Conservation (phyloP, 2,113 vertebrate species). For the Orthonyx spaldingii region DNA sequence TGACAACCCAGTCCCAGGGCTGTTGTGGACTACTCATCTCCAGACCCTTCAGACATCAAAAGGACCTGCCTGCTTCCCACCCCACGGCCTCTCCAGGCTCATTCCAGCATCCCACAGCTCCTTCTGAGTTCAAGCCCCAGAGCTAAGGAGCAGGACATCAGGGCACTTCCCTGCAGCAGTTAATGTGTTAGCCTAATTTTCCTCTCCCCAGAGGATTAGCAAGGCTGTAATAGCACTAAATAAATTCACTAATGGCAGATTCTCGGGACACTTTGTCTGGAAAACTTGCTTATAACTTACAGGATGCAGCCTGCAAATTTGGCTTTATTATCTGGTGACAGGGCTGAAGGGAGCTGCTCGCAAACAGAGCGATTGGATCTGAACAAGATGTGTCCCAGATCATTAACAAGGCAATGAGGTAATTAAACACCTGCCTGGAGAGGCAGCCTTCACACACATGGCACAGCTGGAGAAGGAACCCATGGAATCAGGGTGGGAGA, state of each 20-base stretch:
- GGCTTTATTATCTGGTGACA: not conserved
- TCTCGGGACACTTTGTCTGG: slow-evolving; percentile 36
- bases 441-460: not conserved
- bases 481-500: not conserved
- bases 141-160: not conserved
- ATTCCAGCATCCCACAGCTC: not conserved
- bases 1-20: not conserved
- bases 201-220: slow-evolving; percentile 28
- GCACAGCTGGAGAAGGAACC: not conserved
- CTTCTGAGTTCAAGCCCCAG: not conserved
- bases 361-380: not conserved
- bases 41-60: slow-evolving; percentile 47
- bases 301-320: not conserved
- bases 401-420: not conserved
- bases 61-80: not conserved
- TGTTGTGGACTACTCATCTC: not conserved
- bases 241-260: slow-evolving; percentile 14
- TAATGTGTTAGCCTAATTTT: not conserved
- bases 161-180: not conserved
- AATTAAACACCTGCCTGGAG: not conserved
- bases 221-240: slow-evolving; percentile 23
- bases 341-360: not conserved
- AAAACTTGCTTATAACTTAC: not conserved
- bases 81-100: not conserved
- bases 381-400: not conserved